These are phyloP conservation scores for Cyclina sinensis DNA, from an alignment of 1,140 invertebrate genomes.

Conservation along the genomic window DNA sequence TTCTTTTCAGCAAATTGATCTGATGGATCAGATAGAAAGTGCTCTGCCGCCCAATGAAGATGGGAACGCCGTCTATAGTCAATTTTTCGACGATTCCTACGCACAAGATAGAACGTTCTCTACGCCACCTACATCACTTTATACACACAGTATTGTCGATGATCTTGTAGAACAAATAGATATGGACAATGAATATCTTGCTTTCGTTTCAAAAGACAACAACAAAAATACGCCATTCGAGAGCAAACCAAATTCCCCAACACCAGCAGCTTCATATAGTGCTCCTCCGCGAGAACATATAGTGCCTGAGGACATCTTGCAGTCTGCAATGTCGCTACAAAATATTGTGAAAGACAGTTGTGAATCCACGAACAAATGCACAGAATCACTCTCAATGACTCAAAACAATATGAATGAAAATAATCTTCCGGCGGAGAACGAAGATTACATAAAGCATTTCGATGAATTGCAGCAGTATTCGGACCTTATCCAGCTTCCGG, in stretches of 20 bases:
- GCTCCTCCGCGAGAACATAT: not conserved
- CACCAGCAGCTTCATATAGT: not conserved
- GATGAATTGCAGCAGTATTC: constrained; percentile 50
- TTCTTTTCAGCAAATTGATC: constrained; percentile 42
- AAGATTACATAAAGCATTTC: constrained; percentile 20
- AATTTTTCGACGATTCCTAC: not conserved
- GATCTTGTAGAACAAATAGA: constrained; percentile 52
- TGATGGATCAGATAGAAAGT: constrained; percentile 48
- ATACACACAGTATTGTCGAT: not conserved
- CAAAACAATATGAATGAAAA: not conserved
- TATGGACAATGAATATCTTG: constrained; percentile 50
- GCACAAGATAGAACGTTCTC: not conserved
- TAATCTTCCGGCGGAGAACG: not conserved
- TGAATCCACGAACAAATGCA: not conserved
- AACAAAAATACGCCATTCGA: not conserved
- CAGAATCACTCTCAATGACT: not conserved
- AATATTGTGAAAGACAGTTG: constrained; percentile 1
- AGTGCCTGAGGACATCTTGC: constrained; percentile 27
- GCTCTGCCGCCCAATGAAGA: not conserved
- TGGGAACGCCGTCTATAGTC: not conserved
- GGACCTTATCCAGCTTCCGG: constrained; percentile 58
- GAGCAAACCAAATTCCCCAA: not conserved
- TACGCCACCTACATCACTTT: not conserved
- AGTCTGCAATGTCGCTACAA: constrained; percentile 21
- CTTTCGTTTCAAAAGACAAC: constrained; percentile 28